Evolutionary conservation across 2,888 invertebrate genomes (phyloP).

Genomic region (Plagodis pulveraria): DNA sequence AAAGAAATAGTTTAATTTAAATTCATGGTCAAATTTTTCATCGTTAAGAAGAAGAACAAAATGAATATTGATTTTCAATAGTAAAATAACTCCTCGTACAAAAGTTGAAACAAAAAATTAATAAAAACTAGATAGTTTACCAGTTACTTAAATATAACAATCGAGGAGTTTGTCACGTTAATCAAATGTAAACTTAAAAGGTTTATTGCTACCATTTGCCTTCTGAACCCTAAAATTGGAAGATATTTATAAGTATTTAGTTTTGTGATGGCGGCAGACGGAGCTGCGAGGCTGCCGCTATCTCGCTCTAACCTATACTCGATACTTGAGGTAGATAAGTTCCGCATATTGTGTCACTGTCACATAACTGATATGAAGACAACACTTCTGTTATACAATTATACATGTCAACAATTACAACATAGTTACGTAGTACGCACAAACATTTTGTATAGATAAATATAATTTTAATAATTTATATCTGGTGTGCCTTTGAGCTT

Average conservation of each 20-base stretch:
- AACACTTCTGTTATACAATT: constrained; percentile 70
- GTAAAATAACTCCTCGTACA: too few species aligned
- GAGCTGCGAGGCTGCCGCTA: constrained; percentile 49
- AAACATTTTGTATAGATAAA: constrained; percentile 46
- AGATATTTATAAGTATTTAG: constrained; percentile 69
- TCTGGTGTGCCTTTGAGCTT: constrained; percentile 20
- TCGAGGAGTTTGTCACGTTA: too few species aligned
- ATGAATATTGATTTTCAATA: too few species aligned
- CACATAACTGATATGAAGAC: constrained; percentile 73
- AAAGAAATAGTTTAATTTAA: too few species aligned
- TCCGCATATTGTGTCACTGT: constrained; percentile 69
- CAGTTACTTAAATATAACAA: too few species aligned
- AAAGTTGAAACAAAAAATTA: too few species aligned
- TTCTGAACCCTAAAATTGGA: constrained; percentile 47
- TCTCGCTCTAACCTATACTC: constrained; percentile 70
- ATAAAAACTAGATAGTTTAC: too few species aligned
- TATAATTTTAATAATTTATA: constrained; percentile 32
- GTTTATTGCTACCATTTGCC: background rate
- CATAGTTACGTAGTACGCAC: constrained; percentile 55
- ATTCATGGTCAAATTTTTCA: too few species aligned
- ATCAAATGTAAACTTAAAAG: too few species aligned
- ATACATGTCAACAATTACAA: constrained; percentile 66
- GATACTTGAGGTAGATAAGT: constrained; percentile 82
- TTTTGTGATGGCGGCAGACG: constrained; percentile 30
- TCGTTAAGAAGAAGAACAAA: too few species aligned